Base-by-base conservation (phyloP, 2,797 vertebrate genomes). In the Adelosebastes latens region DNA sequence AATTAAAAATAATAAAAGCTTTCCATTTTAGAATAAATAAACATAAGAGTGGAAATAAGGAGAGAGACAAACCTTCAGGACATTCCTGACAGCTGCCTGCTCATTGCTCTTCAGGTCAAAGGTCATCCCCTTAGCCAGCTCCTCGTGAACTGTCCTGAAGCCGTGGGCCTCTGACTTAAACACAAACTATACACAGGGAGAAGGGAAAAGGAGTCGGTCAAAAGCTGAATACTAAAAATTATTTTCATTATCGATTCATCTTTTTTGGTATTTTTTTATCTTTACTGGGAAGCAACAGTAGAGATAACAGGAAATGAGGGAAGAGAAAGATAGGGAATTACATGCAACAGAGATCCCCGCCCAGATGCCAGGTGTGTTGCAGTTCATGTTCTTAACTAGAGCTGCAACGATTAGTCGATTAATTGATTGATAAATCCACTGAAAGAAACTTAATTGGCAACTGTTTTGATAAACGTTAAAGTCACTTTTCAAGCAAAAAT, bases 51-150 rank as follows among this genome's bases (percentile, higher is more conserved):
- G 18, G 49, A 22, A 24, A n/a, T 52, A 49, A 49, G 18, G 27
- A 42, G 34, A 42, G 29, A 71, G 36, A 75, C 88, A 91, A 89
- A 99, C 98, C 97, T 97, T 98, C 29, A 99, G 95, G 83, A 97
- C 94, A 76, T 97, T 97, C 84, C 94, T 97, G 75, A 99, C 95
- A 12, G 96, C 96, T 39, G 94, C 79, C 85, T 96, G 95, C 29
- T 99, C 98, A 75, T 99, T 98, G 89, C 97, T 97, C 93, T 98
- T 98, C 89, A 99, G 95, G 87, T 99, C 97, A 81, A 96, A 97
- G 85, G 94, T 96, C 96, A 99, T 91, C 27, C 95, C 98, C 92
- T 97, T 99, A n/a, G 96, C 94, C 88, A 99, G 89, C 88, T 99
- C 97, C 83, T 99, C 98, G 6, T 99, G 98, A 72, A 99, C 94